phyloP scores from a whole-genome alignment of 2,888 invertebrate genomes.

The Synanthedon formicaeformis region DNA sequence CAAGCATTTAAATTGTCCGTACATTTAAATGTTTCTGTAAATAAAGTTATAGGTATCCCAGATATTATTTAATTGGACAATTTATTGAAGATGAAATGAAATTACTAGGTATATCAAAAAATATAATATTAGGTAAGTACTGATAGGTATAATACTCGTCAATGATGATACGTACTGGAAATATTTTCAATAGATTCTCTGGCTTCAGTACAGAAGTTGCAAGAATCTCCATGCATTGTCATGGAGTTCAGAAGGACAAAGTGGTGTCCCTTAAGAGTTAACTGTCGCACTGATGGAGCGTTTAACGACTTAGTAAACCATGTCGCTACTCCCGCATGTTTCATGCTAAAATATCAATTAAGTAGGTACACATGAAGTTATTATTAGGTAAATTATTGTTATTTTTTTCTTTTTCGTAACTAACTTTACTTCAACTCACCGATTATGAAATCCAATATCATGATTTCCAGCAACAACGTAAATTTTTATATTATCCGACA shows the following conservation, averaged over 20 bases:
- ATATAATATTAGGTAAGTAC: too few relatives aligned
- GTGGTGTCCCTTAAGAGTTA: conserved; percentile 79
- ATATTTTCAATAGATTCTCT: conserved; percentile 74
- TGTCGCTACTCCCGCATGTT: conserved; percentile 70
- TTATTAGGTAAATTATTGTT: not conserved
- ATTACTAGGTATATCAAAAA: too few relatives aligned
- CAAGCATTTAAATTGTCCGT: conserved; percentile 25
- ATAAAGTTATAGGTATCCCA: conserved; percentile 1
- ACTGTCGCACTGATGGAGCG: conserved; percentile 78
- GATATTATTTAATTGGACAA: too few relatives aligned
- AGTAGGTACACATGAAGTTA: not conserved
- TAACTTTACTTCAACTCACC: conserved; percentile 59
- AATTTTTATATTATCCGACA: conserved; percentile 74
- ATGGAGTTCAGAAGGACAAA: conserved; percentile 96
- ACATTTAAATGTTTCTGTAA: conserved; percentile 42
- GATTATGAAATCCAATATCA: conserved; percentile 97
- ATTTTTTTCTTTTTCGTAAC: not conserved
- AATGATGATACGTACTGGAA: conserved; percentile 59
- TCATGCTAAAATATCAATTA: conserved; percentile 25
- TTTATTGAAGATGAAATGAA: too few relatives aligned
- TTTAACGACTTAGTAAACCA: conserved; percentile 80
- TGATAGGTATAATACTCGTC: not conserved
- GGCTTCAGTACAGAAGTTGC: conserved; percentile 85
- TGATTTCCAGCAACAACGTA: conserved; percentile 93
- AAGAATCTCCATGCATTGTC: conserved; percentile 95